Percentiles rank a stretch among this genome's conserved stretches.
These are phyloP conservation scores for Drosophila imparisetae DNA, from an alignment of 2,888 invertebrate species.

Conservation along the genomic window DNA sequence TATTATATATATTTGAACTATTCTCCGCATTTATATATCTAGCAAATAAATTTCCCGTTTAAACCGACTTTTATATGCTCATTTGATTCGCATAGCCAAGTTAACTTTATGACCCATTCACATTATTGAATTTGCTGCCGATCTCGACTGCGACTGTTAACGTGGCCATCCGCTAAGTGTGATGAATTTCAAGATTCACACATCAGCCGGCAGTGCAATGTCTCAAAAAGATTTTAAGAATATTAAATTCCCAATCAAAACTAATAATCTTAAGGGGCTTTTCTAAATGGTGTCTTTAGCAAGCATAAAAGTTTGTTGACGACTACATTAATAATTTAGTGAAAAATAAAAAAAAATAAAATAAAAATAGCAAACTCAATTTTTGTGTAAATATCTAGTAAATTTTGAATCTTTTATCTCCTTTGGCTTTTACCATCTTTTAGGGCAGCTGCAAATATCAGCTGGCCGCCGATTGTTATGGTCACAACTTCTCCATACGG, in stretches of 20 bases:
- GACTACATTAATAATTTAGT: neutral
- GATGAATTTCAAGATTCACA: constrained; percentile 4
- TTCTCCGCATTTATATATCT: constrained; percentile 14
- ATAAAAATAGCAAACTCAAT: neutral
- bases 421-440: constrained; percentile 3
- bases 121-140: constrained; percentile 20
- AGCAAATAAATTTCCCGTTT: constrained; percentile 33
- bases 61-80: constrained; percentile 36
- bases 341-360: too few species aligned
- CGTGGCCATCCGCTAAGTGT: constrained; percentile 36
- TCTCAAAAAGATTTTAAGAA: neutral
- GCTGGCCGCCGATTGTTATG: constrained; percentile 92
- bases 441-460: constrained; percentile 94
- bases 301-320: too few species aligned
- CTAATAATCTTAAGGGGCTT: neutral
- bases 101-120: constrained; percentile 46
- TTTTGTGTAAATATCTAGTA: neutral
- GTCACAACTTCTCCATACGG: constrained; percentile 92
- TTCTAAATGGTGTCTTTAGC: neutral
- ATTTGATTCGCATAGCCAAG: constrained; percentile 49
- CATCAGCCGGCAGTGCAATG: neutral
- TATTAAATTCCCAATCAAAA: neutral
- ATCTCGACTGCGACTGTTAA: constrained; percentile 12
- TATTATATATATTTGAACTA: constrained; percentile 15
- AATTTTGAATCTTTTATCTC: neutral